Conservation (phyloP, 1,140 invertebrate species). For the Contarinia nasturtii region DNA sequence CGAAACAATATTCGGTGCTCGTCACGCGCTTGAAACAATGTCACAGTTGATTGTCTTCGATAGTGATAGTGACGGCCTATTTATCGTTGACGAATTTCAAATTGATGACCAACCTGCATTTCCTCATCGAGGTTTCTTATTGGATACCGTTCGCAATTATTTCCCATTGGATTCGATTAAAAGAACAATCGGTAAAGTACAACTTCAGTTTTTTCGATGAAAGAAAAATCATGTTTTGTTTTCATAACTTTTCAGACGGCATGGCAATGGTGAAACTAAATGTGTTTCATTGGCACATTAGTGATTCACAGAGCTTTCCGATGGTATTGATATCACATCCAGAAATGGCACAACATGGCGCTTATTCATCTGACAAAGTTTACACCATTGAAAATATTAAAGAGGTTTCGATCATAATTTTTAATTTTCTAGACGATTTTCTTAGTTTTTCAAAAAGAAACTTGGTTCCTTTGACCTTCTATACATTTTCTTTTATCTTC, state of each 20-base stretch:
- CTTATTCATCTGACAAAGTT: conserved; percentile 42
- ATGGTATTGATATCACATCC: conserved; percentile 50
- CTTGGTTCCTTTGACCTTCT: too few species aligned
- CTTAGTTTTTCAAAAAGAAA: too few species aligned
- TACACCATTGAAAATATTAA: conserved; percentile 55
- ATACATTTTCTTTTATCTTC: too few species aligned
- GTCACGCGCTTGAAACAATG: conserved; percentile 52
- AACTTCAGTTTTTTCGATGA: too few species aligned
- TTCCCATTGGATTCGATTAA: conserved; percentile 41
- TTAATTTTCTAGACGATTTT: too few species aligned
- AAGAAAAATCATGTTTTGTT: too few species aligned
- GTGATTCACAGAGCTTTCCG: conserved; percentile 71
- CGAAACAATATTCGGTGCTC: conserved; percentile 41
- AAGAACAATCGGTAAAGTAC: conserved; percentile 36
- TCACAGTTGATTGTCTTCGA: conserved; percentile 47
- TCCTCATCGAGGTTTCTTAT: conserved; percentile 43
- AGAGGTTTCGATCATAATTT: too few species aligned
- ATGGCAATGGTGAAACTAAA: conserved; percentile 72
- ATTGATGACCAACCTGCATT: conserved; percentile 45
- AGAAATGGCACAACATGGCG: conserved; percentile 46
- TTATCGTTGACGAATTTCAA: conserved; percentile 31
- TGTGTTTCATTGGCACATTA: conserved; percentile 71
- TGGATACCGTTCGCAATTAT: conserved; percentile 56
- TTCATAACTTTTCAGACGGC: conserved; percentile 37
- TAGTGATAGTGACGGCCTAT: conserved; percentile 30